Conservation (phyloP, 2,797 vertebrate genomes). For the Schizothorax lantsangensis region DNA sequence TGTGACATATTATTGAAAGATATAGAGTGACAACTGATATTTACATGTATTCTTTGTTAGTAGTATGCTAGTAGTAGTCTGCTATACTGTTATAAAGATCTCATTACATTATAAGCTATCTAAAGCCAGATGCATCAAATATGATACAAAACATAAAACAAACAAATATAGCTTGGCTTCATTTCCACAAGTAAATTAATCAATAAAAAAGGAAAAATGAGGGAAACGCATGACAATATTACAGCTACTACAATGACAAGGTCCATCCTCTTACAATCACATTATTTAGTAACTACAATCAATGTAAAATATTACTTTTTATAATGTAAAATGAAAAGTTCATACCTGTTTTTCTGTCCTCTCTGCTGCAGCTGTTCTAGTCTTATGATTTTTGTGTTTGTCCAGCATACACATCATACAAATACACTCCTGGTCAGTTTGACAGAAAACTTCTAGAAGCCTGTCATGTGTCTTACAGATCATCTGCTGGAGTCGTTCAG, state of each 20-base stretch:
- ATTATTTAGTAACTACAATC: neutral
- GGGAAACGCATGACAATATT: no score
- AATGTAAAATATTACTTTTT: neutral
- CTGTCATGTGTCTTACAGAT: slow-evolving; percentile 13
- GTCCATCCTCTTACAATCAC: neutral
- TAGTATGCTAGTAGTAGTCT: no score
- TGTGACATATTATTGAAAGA: no score
- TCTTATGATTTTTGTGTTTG: neutral
- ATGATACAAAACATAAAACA: no score
- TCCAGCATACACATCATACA: neutral
- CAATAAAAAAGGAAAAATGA: no score
- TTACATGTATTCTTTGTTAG: no score
- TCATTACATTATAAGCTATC: no score
- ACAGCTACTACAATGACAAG: neutral
- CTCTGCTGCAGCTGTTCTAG: neutral
- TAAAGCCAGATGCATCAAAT: no score
- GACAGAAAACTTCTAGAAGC: slow-evolving; percentile 7
- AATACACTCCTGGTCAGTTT: neutral
- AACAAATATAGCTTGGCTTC: no score
- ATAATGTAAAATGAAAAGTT: neutral
- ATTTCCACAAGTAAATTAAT: no score
- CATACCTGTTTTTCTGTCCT: neutral
- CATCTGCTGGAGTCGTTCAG: neutral
- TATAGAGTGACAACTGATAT: no score
- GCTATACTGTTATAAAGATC: no score